Evolutionary conservation across 2,797 vertebrate genomes (phyloP), one percentile per base, ranked within the genome.

Genomic region (Smutsia temminckii): DNA sequence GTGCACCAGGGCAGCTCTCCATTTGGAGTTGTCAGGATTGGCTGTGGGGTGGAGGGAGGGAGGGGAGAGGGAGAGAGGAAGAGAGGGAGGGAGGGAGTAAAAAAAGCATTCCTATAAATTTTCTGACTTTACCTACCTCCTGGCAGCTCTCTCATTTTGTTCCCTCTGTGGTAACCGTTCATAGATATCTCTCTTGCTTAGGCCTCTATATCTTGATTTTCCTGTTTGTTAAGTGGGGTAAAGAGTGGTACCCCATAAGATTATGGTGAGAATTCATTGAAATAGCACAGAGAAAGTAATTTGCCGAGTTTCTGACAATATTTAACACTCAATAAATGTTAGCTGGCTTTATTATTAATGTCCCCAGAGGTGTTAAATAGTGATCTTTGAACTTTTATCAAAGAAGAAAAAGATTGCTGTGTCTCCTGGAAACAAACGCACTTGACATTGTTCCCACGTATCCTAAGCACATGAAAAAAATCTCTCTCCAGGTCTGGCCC

Each of bases 401-500:
- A 42, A 46, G 18, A 34, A 57, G 14, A 59, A 61, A 61, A 53
- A 90, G 34, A 42, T 13, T 7, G n/a, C 8, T 49, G 8, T 27
- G 16, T 59, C 4, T 84, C 20, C 7, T 77, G 74, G 16, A 21
- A 61, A 1, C 3, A 25, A 27, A 61, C 34, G 20, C 2, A 49
- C 9, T 17, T 74, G 12, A 40, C 10, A 4, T 4, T 27, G 20
- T 59, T 55, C 68, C 25, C 18, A 1, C 40, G n/a, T 61, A 5
- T 13, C 91, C 51, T 40, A 61, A 57, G 40, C 25, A 42, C 2
- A 20, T 1, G 25, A 34, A 6, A 7, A 25, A 34, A 49, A 21
- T 0, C 1, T 40, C 23, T 51, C 27, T 37, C 7, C 12, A 29
- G 32, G 27, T 61, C 66, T 40, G 23, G 13, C 0, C 16, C 6